Evolutionary conservation across 1,140 invertebrate species (phyloP), one percentile per base, ranked within the genome.

Genomic region (Neomicropteryx cornuta): DNA sequence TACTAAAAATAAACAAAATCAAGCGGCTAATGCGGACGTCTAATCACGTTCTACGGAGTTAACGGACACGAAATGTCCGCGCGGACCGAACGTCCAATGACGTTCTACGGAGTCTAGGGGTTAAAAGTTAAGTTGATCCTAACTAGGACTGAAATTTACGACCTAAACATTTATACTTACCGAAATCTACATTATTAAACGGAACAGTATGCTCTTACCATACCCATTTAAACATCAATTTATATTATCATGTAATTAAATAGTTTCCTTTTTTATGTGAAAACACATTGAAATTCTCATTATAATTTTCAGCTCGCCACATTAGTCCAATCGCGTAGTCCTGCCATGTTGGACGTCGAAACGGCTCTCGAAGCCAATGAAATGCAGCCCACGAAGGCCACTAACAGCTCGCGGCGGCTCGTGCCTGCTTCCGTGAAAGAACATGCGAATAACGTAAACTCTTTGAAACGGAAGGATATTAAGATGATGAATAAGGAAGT

Each of bases 301-400:
- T n/a, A n/a, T n/a, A n/a, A n/a, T n/a, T n/a, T 42, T 17, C 51
- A 64, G 61, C 37, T 64, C 34, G 55, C 60, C 41, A 58, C 60
- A 0, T 38, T 65, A 3, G 52, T 65, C 1, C 56, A 62, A 33
- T 61, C 59, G 38, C 51, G 60, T 0, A 65, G 61, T 38, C 60
- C 62, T 46, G 59, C 56, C 0, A 41, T 65, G 2, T 52, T 65
- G 14, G 62, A 65, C 43, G 62, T 65, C 0, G 60, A 65, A 33
- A 62, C 62, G 0, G 62, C 62, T 0, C 33, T 65, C 6, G 62
- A 65, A 38, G 62, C 62, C 0, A 60, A 55, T 0, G 62, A 65
- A 24, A 57, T 56, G 14, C 54, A 59, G 36, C 38, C 49, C 10
- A 36, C 52, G 0, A 17, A 29, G 6, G 51, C 55, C 10, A 39